Conservation (phyloP, 2,888 invertebrate genomes). For the Cinara cedri region DNA sequence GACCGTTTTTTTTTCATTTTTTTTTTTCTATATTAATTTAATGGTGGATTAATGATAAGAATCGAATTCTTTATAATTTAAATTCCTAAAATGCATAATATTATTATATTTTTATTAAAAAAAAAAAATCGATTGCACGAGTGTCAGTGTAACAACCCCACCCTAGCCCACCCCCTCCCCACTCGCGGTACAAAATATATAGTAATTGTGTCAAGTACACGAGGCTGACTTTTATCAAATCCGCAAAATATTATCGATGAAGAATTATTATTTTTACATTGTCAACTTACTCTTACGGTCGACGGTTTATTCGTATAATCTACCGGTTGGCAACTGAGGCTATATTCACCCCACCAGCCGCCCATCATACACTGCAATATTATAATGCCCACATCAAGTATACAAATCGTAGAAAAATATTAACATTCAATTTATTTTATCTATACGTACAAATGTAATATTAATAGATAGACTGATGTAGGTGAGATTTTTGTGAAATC, state of each 20-base stretch:
- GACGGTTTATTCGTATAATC: conserved; percentile 82
- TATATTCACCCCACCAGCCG: conserved; percentile 90
- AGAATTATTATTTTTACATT: neutral
- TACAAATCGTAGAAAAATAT: conserved; percentile 37
- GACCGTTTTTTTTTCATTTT: no score
- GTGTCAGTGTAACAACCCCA: conserved; percentile 12
- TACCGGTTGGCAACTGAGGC: conserved; percentile 87
- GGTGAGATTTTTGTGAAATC: neutral
- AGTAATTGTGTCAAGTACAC: conserved; percentile 52
- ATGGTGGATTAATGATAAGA: no score
- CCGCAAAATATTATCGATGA: conserved; percentile 18
- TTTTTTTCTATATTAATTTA: no score
- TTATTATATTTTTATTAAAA: no score
- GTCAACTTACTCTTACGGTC: conserved; percentile 80
- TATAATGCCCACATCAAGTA: conserved; percentile 59
- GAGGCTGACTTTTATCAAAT: conserved; percentile 31
- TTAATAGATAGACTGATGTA: no score
- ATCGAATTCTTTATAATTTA: no score
- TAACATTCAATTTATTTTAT: conserved; percentile 1
- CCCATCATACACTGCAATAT: conserved; percentile 78
- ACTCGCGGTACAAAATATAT: neutral
- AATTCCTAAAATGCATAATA: no score
- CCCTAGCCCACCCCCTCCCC: no score
- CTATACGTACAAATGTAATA: no score
- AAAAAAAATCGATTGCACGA: neutral